These are phyloP conservation scores for Lasioglossum morio DNA, from an alignment of 2,888 invertebrate species.

Conservation along the genomic window DNA sequence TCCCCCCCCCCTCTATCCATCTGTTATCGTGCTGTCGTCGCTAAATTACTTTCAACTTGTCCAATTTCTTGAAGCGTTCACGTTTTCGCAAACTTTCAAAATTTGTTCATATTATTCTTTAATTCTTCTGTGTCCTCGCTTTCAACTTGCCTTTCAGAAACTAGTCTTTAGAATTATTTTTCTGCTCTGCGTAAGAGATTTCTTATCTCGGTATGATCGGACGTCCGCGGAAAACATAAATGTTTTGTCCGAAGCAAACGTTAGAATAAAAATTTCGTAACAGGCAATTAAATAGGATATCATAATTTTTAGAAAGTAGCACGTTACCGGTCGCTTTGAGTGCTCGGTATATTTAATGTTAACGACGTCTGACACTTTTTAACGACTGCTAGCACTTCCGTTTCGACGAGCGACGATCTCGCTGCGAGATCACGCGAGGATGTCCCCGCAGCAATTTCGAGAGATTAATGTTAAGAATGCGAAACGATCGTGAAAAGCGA, in stretches of 20 bases:
- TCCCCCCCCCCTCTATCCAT: neutral
- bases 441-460: neutral
- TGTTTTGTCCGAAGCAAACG: neutral
- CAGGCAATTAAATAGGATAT: neutral
- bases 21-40: neutral
- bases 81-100: neutral
- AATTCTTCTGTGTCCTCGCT: neutral
- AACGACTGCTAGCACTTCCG: neutral
- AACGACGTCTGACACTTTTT: neutral
- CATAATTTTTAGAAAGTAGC: neutral
- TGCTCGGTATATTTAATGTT: neutral
- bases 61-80: neutral
- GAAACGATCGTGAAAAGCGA: neutral
- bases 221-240: neutral
- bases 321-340: neutral
- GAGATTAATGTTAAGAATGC: neutral
- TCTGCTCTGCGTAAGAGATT: neutral
- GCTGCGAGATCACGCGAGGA: neutral
- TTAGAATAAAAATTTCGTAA: neutral
- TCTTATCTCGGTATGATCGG: neutral
- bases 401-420: neutral
- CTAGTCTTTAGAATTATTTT: neutral
- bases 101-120: neutral
- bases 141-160: too few relatives aligned
- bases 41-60: neutral